Conservation (phyloP, 2,888 invertebrate species). For the Deilephila porcellus region DNA sequence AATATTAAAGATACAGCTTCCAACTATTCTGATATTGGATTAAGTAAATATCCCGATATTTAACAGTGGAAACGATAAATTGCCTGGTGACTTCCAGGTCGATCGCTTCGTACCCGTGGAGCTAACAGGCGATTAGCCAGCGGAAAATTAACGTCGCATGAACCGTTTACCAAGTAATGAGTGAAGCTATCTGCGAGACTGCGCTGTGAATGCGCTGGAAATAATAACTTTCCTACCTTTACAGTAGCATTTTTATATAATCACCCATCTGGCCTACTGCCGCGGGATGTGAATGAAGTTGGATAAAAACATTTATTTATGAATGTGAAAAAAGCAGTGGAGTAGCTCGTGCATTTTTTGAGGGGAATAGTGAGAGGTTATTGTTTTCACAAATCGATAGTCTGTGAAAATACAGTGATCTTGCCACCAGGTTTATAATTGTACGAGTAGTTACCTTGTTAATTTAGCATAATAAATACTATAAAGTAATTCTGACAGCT, state of each 20-base stretch:
- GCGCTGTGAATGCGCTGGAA: conserved; percentile 6
- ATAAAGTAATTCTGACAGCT: no score
- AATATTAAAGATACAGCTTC: neutral
- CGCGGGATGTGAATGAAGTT: no score
- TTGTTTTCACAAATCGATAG: no score
- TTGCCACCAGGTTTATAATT: no score
- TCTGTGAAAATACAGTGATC: no score
- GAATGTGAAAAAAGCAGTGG: no score
- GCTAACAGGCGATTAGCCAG: conserved; percentile 44
- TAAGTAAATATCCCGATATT: neutral
- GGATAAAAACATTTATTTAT: no score
- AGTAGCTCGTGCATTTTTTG: no score
- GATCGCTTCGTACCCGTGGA: conserved; percentile 29
- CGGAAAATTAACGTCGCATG: conserved; percentile 49
- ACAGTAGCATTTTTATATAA: conserved; percentile 5
- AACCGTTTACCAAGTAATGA: conserved; percentile 45
- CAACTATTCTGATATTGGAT: neutral
- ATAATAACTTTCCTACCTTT: conserved; percentile 15
- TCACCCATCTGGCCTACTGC: neutral
- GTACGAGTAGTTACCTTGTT: no score
- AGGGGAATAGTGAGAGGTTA: no score
- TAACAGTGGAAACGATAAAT: conserved; percentile 28
- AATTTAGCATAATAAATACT: no score
- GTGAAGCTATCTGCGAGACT: conserved; percentile 36
- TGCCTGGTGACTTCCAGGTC: neutral